Evolutionary conservation across 2,888 invertebrate species (phyloP), one percentile per base, ranked within the genome.

Genomic region (Phymatocera aterrima): DNA sequence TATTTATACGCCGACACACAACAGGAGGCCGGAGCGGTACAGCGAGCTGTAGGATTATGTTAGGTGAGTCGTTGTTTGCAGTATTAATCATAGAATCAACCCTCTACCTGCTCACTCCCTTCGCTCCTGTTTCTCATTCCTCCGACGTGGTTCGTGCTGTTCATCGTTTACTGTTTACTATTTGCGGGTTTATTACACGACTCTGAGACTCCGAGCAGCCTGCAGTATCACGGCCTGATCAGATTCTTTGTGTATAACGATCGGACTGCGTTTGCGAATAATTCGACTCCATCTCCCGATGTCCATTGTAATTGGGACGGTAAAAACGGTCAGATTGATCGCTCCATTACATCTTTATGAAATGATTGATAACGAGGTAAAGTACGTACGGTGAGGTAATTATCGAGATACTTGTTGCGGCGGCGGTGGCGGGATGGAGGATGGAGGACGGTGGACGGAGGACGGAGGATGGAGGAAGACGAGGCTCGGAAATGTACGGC

Each of bases 321-420:
- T 64, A 18, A 37, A 60, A 60, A n/a, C n/a, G n/a, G n/a, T n/a
- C n/a, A n/a, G n/a, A 34, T 24, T 37, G 61, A 34, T 64, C 18
- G 37, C 15, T n/a, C 46, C 43, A 68, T 68, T 68, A n/a, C n/a
- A 46, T 46, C 68, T 8, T 21, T 46, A 46, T 15, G 3, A 68
- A 68, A 68, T 68, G 68, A 46, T 68, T 28, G 21, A 65, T 65
- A 65, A 61, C 61, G 65, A 65, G 21, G 48, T 61, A 28, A 28
- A 24, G 18, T 34, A 18, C 80, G 87, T 87, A 87, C 85, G 87
- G 82, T n/a, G 85, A 87, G 88, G 88, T 88, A 89, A 90, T 89
- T 88, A 87, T 85, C 84, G 83, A 84, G 85, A 85, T 83, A 88
- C 88, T 88, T 87, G 88, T 88, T 88, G 88, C 87, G 84, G 87